phyloP scores from a whole-genome alignment of 2,113 vertebrate genomes.

The Eurystomus gularis region DNA sequence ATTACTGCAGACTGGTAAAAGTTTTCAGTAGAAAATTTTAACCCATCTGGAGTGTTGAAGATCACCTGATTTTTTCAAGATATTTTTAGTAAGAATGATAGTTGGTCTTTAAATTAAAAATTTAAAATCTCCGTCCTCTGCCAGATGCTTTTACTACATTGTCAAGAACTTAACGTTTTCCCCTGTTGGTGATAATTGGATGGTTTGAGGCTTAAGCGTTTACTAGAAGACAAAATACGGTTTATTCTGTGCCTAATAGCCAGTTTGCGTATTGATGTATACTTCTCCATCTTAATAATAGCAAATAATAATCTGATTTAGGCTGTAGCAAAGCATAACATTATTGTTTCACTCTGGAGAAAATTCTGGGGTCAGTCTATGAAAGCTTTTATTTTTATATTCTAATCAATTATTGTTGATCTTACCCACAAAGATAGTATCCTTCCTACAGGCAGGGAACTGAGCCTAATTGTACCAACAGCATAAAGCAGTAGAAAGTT shows the following conservation, averaged over 20 bases:
- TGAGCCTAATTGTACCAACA: not conserved
- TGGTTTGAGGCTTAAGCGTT: not conserved
- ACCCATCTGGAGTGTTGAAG: not conserved
- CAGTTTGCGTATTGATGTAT: not conserved
- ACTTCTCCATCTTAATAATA: not conserved
- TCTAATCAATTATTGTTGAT: not conserved
- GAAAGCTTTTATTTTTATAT: not conserved
- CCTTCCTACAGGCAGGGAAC: not conserved
- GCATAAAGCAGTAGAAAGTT: not conserved
- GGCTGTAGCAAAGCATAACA: not conserved
- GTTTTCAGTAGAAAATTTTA: conserved; percentile 13
- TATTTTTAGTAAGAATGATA: conserved; percentile 42
- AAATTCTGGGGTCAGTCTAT: not conserved
- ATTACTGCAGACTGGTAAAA: not conserved
- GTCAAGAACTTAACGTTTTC: not conserved
- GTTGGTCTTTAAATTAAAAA: conserved; percentile 48
- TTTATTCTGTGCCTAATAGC: not conserved
- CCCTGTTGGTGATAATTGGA: not conserved
- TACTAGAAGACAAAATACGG: not conserved
- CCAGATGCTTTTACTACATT: not conserved
- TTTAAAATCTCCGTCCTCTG: not conserved
- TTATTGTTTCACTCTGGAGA: not conserved
- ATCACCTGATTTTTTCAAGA: conserved; percentile 16
- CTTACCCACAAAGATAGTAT: not conserved
- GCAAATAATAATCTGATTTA: not conserved